Percentiles rank a stretch among this genome's conserved stretches.
phyloP scores from a whole-genome alignment of 2,113 vertebrate species.

The Dipodomys merriami region DNA sequence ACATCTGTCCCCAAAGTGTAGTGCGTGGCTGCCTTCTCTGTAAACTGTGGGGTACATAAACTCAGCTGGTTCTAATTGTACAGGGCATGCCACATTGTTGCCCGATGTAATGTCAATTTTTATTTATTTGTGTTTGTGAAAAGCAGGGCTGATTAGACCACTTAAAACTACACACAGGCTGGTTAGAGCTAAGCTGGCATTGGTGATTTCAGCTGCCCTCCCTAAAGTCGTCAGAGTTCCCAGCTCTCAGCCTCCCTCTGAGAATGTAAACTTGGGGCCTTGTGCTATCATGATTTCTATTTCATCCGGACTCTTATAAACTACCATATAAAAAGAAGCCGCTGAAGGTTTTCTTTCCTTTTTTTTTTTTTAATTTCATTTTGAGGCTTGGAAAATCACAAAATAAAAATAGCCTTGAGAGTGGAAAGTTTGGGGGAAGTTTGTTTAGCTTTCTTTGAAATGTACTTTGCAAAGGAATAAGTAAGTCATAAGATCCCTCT shows the following conservation, averaged over 20 bases:
- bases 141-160: slow-evolving; percentile 70
- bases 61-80: slow-evolving; percentile 77
- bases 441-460: slow-evolving; percentile 79
- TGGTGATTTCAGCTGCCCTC: slow-evolving; percentile 78
- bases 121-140: slow-evolving; percentile 79
- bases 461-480: slow-evolving; percentile 65
- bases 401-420: slow-evolving; percentile 80
- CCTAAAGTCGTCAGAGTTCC: slow-evolving; percentile 36
- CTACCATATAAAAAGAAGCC: slow-evolving; percentile 81
- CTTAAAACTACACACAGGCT: slow-evolving; percentile 74
- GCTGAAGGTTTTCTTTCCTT: slow-evolving; percentile 20
- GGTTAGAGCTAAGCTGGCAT: slow-evolving; percentile 57
- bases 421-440: slow-evolving; percentile 79
- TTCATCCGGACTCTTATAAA: slow-evolving; percentile 78
- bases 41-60: slow-evolving; percentile 55
- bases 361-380: slow-evolving; percentile 72
- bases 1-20: slow-evolving; percentile 71
- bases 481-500: slow-evolving; percentile 52
- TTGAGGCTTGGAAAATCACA: slow-evolving; percentile 77
- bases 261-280: slow-evolving; percentile 77
- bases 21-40: slow-evolving; percentile 60
- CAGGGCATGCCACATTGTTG: slow-evolving; percentile 54
- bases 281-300: slow-evolving; percentile 71
- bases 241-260: slow-evolving; percentile 62
- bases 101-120: slow-evolving; percentile 69